Conservation (phyloP, 2,113 vertebrate species). For the Nestor notabilis region DNA sequence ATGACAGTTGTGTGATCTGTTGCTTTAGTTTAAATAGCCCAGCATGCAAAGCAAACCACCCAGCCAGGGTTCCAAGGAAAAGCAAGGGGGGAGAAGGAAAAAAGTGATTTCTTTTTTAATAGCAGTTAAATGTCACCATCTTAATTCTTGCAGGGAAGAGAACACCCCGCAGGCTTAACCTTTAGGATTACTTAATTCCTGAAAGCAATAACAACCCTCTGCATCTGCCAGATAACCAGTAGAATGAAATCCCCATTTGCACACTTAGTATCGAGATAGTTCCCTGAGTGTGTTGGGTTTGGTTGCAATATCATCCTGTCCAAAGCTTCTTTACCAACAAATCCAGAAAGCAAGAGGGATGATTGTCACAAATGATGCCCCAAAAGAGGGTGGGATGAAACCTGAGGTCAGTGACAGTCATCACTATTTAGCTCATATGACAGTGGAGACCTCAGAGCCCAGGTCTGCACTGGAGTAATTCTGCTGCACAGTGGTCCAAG, state of each 20-base stretch:
- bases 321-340: neutral
- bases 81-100: neutral
- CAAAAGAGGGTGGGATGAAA: neutral
- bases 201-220: neutral
- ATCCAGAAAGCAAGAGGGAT: neutral
- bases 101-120: neutral
- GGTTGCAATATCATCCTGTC: neutral
- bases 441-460: accelerated
- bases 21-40: neutral
- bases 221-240: neutral
- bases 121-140: slow-evolving; percentile 49
- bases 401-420: accelerated
- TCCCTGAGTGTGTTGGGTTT: accelerated
- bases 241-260: neutral
- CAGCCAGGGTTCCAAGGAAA: neutral
- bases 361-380: accelerated
- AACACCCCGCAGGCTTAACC: slow-evolving; percentile 49
- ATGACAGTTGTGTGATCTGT: neutral
- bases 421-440: accelerated
- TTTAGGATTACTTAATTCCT: slow-evolving; percentile 38
- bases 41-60: neutral
- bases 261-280: accelerated
- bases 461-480: accelerated
- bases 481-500: accelerated
- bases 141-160: slow-evolving; percentile 36